Conservation (phyloP, 2,113 vertebrate species). For the Plectropomus leopardus region DNA sequence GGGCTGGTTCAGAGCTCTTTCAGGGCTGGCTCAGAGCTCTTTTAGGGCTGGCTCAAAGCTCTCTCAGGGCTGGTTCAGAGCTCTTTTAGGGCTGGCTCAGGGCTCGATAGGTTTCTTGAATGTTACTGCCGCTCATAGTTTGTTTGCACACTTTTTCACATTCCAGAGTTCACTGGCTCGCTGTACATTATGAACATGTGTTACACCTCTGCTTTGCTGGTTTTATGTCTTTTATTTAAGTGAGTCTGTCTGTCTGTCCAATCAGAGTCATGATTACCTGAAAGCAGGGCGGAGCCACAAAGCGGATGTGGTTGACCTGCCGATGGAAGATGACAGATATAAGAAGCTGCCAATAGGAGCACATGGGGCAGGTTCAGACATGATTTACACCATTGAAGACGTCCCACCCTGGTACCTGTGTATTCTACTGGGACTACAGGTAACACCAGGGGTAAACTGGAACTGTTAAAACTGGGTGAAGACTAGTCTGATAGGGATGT, state of each 20-base stretch:
- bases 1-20: no score
- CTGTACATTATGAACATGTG: no score
- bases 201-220: no score
- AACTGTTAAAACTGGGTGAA: not conserved
- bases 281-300: slow-evolving; percentile 13
- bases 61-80: no score
- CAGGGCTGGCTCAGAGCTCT: no score
- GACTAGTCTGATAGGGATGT: not conserved
- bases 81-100: no score
- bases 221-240: no score
- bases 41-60: no score
- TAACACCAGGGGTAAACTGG: slow-evolving; percentile 55
- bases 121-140: no score
- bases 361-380: slow-evolving; percentile 81
- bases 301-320: not conserved
- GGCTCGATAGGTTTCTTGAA: no score
- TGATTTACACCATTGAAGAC: slow-evolving; percentile 96
- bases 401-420: slow-evolving; percentile 98
- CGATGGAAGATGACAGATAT: slow-evolving; percentile 7
- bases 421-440: slow-evolving; percentile 95
- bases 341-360: not conserved
- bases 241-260: slow-evolving; percentile 31
- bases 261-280: slow-evolving; percentile 49
- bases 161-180: no score
- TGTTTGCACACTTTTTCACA: no score